Conservation (phyloP, 1,140 invertebrate species). For the Lethocerus indicus region DNA sequence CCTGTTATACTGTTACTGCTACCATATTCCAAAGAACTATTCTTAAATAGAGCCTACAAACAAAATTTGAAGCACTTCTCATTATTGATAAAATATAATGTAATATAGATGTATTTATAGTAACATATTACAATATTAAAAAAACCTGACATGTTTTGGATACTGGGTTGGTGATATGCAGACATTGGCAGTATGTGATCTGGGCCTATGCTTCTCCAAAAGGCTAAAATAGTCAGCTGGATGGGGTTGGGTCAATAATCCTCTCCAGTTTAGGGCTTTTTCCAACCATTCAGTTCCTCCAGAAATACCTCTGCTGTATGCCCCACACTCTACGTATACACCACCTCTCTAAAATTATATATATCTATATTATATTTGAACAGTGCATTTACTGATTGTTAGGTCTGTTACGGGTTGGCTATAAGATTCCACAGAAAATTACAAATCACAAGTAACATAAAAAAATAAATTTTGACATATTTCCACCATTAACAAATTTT, state of each 20-base stretch:
- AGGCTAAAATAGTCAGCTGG: constrained; percentile 46
- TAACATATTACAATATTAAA: no score
- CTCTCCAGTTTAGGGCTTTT: constrained; percentile 48
- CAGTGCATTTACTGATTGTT: no score
- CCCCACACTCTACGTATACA: constrained; percentile 41
- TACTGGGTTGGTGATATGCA: constrained; percentile 53
- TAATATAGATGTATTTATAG: no score
- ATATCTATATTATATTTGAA: no score
- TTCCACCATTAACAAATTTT: no score
- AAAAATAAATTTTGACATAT: no score
- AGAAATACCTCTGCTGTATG: constrained; percentile 30
- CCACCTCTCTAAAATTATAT: constrained; percentile 37
- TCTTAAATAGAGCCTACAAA: constrained; percentile 8
- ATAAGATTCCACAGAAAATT: no score
- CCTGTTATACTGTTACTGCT: no score
- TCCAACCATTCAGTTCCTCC: constrained; percentile 45
- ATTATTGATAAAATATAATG: no score
- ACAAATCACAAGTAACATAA: no score
- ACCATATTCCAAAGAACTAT: constrained; percentile 28
- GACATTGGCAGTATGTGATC: constrained; percentile 32
- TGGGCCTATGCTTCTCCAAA: constrained; percentile 28
- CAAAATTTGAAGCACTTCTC: no score
- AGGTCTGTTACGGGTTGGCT: no score
- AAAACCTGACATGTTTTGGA: constrained; percentile 54
- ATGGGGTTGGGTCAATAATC: constrained; percentile 55